Evolutionary conservation across 2,797 vertebrate genomes (phyloP).

Genomic region (Neomorphus geoffroyi): DNA sequence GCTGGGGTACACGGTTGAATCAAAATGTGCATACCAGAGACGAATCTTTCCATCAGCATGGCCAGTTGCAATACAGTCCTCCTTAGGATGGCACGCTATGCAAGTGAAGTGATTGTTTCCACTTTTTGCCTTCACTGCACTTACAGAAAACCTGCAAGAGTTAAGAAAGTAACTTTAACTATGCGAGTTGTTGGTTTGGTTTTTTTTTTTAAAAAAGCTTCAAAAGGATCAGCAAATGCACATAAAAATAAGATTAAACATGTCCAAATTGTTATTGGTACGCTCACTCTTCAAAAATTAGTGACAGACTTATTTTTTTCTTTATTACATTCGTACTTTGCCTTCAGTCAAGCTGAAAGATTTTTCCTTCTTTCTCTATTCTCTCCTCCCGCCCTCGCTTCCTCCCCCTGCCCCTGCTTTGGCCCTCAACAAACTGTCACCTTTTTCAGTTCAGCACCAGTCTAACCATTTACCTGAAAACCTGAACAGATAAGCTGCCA

Average conservation of each 20-base stretch:
- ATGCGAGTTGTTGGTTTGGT: not conserved
- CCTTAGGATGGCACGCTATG: constrained; percentile 87
- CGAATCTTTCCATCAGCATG: constrained; percentile 93
- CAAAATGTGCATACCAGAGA: constrained; percentile 82
- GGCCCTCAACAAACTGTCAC: not conserved
- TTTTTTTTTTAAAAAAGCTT: not conserved
- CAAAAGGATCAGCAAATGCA: not conserved
- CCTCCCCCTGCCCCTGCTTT: not conserved
- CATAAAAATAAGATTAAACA: not conserved
- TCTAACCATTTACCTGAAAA: not conserved
- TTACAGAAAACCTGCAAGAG: constrained; percentile 83
- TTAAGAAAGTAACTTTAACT: not conserved
- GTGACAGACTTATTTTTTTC: not conserved
- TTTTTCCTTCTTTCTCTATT: not conserved
- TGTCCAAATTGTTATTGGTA: not conserved
- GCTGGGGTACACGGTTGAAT: accelerated
- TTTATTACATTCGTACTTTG: not conserved
- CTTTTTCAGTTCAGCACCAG: not conserved
- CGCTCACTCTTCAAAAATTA: not conserved
- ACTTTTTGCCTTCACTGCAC: constrained; percentile 77
- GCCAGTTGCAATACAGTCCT: constrained; percentile 93
- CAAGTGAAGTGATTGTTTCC: constrained; percentile 86
- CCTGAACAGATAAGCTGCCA: not conserved
- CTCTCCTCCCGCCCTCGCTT: not conserved
- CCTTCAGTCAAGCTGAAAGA: not conserved